Conservation (phyloP, 2,888 invertebrate genomes). For the Kuschelorhynchus macadamiae region DNA sequence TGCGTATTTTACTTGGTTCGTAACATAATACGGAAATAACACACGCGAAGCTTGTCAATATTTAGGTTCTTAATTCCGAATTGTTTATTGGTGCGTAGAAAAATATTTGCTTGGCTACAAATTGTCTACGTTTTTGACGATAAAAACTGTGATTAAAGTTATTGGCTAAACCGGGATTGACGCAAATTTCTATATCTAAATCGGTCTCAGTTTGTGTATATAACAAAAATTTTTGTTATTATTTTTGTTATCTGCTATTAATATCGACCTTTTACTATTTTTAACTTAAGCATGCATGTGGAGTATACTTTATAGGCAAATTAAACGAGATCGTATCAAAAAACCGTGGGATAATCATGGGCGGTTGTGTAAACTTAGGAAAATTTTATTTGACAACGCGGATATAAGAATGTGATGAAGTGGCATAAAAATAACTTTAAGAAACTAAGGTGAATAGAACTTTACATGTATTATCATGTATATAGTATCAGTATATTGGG, state of each 20-base stretch:
- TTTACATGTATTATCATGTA: no score
- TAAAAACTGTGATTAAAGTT: no score
- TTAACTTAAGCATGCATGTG: slow-evolving; percentile 21
- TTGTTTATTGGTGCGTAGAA: no score
- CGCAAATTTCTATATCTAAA: slow-evolving; percentile 40
- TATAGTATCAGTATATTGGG: no score
- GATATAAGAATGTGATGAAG: no score
- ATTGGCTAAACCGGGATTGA: slow-evolving; percentile 33
- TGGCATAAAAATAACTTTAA: no score
- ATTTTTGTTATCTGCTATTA: slow-evolving; percentile 47
- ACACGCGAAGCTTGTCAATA: no score
- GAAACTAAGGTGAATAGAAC: no score
- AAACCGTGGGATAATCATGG: neutral
- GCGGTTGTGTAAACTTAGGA: neutral
- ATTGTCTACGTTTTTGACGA: neutral
- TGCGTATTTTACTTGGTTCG: no score
- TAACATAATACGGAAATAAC: no score
- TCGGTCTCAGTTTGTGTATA: slow-evolving; percentile 37
- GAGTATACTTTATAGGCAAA: slow-evolving; percentile 9
- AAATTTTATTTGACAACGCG: no score
- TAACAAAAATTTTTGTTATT: slow-evolving; percentile 45
- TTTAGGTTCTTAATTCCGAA: no score
- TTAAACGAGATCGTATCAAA: slow-evolving; percentile 1
- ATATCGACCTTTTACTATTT: slow-evolving; percentile 44
- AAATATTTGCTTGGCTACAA: neutral